These are phyloP conservation scores for Tribolium madens DNA, from an alignment of 1,140 invertebrate species.

Conservation along the genomic window DNA sequence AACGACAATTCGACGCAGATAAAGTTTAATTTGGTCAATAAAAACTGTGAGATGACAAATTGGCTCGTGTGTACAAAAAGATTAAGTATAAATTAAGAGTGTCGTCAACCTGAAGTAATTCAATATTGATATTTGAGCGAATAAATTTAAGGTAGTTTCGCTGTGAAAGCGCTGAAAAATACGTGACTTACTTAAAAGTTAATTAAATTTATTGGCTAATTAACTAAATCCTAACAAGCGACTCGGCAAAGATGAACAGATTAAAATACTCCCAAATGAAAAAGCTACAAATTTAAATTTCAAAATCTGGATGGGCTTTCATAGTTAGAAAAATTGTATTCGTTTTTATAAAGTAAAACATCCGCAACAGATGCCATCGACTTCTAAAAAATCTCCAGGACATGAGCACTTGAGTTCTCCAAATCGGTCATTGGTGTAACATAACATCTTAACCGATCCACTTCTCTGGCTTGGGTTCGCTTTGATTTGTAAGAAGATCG, in stretches of 20 bases:
- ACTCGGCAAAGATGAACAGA: conserved; percentile 20
- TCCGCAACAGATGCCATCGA: conserved; percentile 19
- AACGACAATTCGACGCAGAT: background rate
- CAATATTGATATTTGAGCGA: conserved; percentile 14
- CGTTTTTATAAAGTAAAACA: background rate
- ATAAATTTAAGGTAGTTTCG: background rate
- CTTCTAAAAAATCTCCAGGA: background rate
- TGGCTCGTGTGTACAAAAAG: background rate
- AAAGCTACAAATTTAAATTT: conserved; percentile 34
- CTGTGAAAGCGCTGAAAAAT: conserved; percentile 14
- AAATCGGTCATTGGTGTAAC: conserved; percentile 25
- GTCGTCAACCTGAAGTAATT: background rate
- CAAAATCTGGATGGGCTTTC: background rate
- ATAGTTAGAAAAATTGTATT: background rate
- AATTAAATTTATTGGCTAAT: conserved; percentile 35
- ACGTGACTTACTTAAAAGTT: background rate
- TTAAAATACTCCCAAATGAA: conserved; percentile 35
- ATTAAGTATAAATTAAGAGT: background rate
- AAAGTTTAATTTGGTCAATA: background rate
- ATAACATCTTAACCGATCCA: conserved; percentile 33
- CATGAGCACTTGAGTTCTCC: conserved; percentile 3
- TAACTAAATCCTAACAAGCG: conserved; percentile 34
- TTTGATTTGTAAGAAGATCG: conserved; percentile 30
- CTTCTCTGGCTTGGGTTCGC: conserved; percentile 10
- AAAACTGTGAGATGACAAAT: background rate